Conservation (phyloP, 1,140 invertebrate genomes). For the Diachasmimorpha longicaudata region DNA sequence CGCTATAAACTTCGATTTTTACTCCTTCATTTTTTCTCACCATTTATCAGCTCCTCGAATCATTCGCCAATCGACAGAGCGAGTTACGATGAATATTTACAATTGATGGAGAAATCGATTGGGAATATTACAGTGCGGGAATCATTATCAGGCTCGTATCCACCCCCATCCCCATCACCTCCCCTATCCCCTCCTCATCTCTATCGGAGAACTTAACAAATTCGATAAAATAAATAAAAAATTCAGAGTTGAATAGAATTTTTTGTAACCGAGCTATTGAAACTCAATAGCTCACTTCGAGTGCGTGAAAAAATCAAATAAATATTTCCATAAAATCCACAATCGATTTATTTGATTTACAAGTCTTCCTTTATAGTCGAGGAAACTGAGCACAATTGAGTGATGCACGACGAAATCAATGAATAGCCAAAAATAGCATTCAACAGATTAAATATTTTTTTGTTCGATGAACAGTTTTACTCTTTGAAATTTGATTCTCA, state of each 20-base stretch:
- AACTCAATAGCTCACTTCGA: background rate
- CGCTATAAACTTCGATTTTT: background rate
- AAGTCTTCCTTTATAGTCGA: background rate
- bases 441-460: background rate
- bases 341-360: background rate
- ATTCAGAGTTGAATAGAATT: background rate
- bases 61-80: background rate
- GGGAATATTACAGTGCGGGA: too few species aligned
- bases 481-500: background rate
- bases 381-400: background rate
- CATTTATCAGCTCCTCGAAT: background rate
- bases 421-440: background rate
- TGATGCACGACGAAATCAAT: background rate
- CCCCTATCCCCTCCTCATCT: too few species aligned
- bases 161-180: too few species aligned
- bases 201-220: too few species aligned
- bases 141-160: too few species aligned
- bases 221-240: too few species aligned
- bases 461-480: background rate
- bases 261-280: background rate
- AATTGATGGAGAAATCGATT: background rate
- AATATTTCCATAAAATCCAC: background rate
- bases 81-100: background rate
- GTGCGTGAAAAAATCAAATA: background rate
- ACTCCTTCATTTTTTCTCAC: background rate